Base-by-base conservation (phyloP, 2,888 invertebrate genomes). In the Dicyrtomina minuta region DNA sequence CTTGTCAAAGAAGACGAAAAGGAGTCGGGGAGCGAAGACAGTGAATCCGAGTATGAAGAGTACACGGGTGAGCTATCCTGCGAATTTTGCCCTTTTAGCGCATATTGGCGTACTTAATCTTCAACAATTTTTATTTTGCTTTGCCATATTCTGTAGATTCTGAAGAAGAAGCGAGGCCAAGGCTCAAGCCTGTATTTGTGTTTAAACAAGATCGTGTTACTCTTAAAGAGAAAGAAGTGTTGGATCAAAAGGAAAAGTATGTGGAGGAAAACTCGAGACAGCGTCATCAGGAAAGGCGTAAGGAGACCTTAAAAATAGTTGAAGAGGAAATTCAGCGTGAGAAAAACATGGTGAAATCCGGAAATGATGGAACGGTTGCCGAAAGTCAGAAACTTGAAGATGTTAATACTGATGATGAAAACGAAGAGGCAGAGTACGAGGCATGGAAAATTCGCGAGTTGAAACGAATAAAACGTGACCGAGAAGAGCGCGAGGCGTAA, bases 381-480 rank as follows among this genome's bases (percentile, higher is more conserved):
- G 75, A 75, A 10, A 72, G 74, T 49, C 89, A 91, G 2, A 87
- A 89, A 78, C 85, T 94, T 4, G 88, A 91, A 74, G 92, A 93
- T 80, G 91, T 95, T 1, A 91, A 91, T 80, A 95, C 94, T 0
- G 95, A 95, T 76, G 96, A 96, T 81, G 97, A 97, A 80, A 95
- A 95, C 80, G 96, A 97, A 81, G 85, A 85, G 77, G 87, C 95
- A 10, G 96, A 95, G 80, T 99, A 98, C 79, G 98, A 99, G 82
- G 88, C 92, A 0, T 99, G 99, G 99, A 99, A 99, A 83, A 83
- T 98, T 39, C 86, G 99, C 22, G 99, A 99, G 84, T 85, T 99
- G 81, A 96, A 95, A 81, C 85, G 99, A 58, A 90, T 99, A 75
- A 99, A 99, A 82, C 87, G 98, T 1, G 96, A 98, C 81, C 88